A percentile compares a stretch with the other conserved stretches of the same genome.
Conservation (phyloP, 2,113 vertebrate species). For the Pan paniscus region DNA sequence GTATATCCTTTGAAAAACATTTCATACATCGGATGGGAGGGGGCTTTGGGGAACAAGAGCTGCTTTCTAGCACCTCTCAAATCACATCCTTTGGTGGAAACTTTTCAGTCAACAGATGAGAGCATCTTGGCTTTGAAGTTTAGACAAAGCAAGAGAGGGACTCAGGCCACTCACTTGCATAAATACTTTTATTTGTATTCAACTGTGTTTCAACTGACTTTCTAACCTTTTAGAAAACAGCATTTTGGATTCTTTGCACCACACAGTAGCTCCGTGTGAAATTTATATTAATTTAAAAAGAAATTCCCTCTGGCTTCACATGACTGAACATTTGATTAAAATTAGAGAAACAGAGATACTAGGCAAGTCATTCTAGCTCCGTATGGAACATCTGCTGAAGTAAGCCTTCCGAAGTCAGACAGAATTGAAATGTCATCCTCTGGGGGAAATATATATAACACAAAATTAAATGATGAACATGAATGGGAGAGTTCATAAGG, state of each 20-base stretch:
- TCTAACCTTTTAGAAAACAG: constrained; percentile 61
- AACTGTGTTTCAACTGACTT: constrained; percentile 6
- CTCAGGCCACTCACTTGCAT: not conserved
- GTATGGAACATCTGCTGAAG: constrained; percentile 55
- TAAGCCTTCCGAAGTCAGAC: constrained; percentile 48
- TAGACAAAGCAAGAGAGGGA: not conserved
- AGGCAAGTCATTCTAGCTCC: constrained; percentile 38
- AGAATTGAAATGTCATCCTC: constrained; percentile 63
- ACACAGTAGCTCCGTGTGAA: constrained; percentile 54
- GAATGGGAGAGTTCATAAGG: not conserved
- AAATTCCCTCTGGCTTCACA: constrained; percentile 67
- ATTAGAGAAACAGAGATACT: constrained; percentile 59
- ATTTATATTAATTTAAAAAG: constrained; percentile 65
- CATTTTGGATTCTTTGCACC: constrained; percentile 49
- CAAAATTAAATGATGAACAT: constrained; percentile 49
- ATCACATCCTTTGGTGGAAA: not conserved
- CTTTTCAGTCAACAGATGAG: not conserved
- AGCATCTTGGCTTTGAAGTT: not conserved
- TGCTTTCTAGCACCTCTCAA: not conserved
- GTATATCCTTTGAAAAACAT: not conserved
- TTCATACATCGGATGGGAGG: not conserved
- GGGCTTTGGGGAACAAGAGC: not conserved
- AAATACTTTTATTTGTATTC: constrained; percentile 47
- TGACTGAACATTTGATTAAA: constrained; percentile 74
- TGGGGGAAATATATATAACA: constrained; percentile 40